Evolutionary conservation across 2,113 vertebrate genomes (phyloP).

Genomic region (Electrona antarctica): DNA sequence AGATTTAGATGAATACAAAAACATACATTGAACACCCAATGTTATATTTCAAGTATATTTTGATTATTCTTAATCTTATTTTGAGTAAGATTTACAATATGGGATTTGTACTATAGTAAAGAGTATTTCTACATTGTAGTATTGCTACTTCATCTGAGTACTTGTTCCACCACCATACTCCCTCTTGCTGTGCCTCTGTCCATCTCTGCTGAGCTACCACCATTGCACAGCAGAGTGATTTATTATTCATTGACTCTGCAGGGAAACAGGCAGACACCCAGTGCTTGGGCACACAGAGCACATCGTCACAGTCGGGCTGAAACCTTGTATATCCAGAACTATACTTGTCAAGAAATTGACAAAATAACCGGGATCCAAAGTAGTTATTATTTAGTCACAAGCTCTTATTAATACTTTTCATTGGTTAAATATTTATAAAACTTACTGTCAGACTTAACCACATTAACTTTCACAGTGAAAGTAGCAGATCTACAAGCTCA

Average conservation of each 20-base stretch:
- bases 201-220: conserved; percentile 27
- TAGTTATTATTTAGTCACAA: too few relatives aligned
- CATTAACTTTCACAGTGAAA: too few relatives aligned
- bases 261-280: conserved; percentile 34
- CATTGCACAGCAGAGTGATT: conserved; percentile 45
- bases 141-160: too few relatives aligned
- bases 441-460: too few relatives aligned
- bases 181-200: conserved; percentile 36
- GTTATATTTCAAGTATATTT: not conserved
- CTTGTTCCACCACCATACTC: conserved; percentile 10
- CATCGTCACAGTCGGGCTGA: not conserved
- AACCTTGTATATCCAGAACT: not conserved
- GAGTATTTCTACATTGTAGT: too few relatives aligned
- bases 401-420: too few relatives aligned
- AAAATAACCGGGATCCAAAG: too few relatives aligned
- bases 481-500: too few relatives aligned
- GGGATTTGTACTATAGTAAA: too few relatives aligned
- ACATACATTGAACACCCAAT: not conserved
- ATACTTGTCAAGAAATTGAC: not conserved
- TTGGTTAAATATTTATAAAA: too few relatives aligned
- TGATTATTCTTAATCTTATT: too few relatives aligned
- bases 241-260: conserved; percentile 61
- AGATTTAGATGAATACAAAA: too few relatives aligned
- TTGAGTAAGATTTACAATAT: not conserved
- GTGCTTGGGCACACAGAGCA: not conserved